Evolutionary conservation across 2,797 vertebrate genomes (phyloP), one percentile per base, ranked within the genome.

Genomic region (Orientallactaga sibirica): DNA sequence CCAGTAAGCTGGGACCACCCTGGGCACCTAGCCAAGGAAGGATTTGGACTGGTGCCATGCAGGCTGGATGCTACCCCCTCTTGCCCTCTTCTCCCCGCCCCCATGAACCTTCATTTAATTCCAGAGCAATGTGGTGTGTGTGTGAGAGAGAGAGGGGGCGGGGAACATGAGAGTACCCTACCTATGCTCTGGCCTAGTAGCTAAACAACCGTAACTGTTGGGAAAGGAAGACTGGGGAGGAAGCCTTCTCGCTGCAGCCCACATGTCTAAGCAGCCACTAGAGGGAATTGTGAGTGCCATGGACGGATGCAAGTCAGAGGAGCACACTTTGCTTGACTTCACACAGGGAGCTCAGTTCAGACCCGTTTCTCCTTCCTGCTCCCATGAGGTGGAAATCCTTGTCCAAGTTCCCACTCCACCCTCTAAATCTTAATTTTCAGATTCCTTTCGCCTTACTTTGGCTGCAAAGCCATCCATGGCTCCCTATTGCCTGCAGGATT

Each of bases 1-100:
- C 41, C 80, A 27, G 90, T 85, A 91, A 89, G 82, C 93, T 67
- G 67, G 93, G 96, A 95, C 97, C 96, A 88, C 95, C 93, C 94
- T 0, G 68, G 96, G 96, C 95, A 81, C 66, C 27, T 14, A 25
- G 97, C 97, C 97, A 97, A 95, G 55, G 81, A 75, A 89, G 37
- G 94, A 90, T 94, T 96, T 97, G 96, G 94, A 92, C 81, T 87
- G 29, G 0, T 14, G 92, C 95, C 95, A 77, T 64, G 58, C 0
- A 55, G 71, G 85, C 83, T 93, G 89, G 64, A 61, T 48, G 83
- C 19, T 71, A 70, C 73, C 74, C 52, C 77, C 86, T 41, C 64
- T 58, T 12, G 55, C 37, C 37, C 5, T 78, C 78, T 58, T 55
- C 71, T 86, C 91, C 88, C 95, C 14, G 16, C 41, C 81, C 94